Evolutionary conservation across 2,888 invertebrate species (phyloP), one percentile per base, ranked within the genome.

Genomic region (Mylabris sibirica): DNA sequence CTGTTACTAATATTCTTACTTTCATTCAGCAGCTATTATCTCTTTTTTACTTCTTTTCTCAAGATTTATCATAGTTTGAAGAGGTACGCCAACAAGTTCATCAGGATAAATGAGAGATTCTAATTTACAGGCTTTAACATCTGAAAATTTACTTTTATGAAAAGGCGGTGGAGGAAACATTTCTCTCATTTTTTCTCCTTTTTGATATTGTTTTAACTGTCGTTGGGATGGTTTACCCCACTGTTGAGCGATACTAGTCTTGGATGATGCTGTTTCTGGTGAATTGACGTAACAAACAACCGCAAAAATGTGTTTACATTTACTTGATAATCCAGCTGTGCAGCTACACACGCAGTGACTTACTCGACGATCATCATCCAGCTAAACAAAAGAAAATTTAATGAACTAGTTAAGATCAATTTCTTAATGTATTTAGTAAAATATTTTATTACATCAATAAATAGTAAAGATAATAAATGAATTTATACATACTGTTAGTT

Each of bases 301-400:
- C n/a, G 71, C 74, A 67, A 68, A 71, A 11, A 74, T 62, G 30
- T 75, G 74, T 60, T 72, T 72, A 41, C 72, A 73, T 64, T 69
- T 70, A 34, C 67, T 67, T 3, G 67, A 66, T 20, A 69, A 62
- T 35, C 72, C 72, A 17, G 74, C 72, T 70, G 70, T 72, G 65
- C 70, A 75, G 12, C 65, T 65, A 64, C 71, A 71, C 24, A 9
- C 24, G n/a, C 67, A 68, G 66, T 60, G 59, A 30, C 44, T 63
- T 12, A 68, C 59, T 60, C 68, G 57, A 26, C 67, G 41, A 65
- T 68, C 60, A 34, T 57, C 12, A 44, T 66, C 66, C 12, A 66
- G 57, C 66, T 66, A 49, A 62, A 63, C 3, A 35, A 35, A 4
- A 35, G 1, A 35, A 35, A 35, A 35, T 35, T 8, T n/a, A n/a